Base-by-base conservation (phyloP, 2,888 invertebrate genomes). In the Pinctada fucata region DNA sequence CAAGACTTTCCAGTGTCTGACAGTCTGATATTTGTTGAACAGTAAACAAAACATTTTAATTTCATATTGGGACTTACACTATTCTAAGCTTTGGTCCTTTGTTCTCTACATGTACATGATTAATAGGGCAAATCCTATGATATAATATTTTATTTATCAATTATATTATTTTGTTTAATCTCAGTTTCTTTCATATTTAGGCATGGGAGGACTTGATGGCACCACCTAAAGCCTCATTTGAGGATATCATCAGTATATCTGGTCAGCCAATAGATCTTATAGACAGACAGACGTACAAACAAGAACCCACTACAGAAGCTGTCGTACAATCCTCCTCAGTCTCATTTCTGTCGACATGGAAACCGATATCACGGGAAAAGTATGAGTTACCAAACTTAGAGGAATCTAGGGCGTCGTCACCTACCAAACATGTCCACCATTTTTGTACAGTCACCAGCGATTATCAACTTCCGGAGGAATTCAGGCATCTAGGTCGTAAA, bases 401-500 rank as follows among this genome's bases (percentile, higher is more conserved):
- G 6, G 79, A 81, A n/a, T 75, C 63, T 0, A 75, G 71, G 58
- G 84, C 82, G 49, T 58, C 75, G 51, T 77, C 75, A 45, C 82
- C 83, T 10, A 82, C 83, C 2, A 88, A 85, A 75, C 88, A 83
- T 74, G 87, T 91, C 63, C 92, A 92, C 80, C 90, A 91, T 83
- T 92, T 92, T 83, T 92, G 92, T 83, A 88, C 87, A 5, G 86
- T 88, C 73, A 89, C 88, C 2, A 82, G 84, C 8, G 90, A 89
- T 16, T 87, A 89, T 66, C 90, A 90, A 84, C 86, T 92, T 8
- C 91, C 91, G 0, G 85, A 87, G 72, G 84, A 87, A 63, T 88
- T 90, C 72, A 81, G 84, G 70, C 87, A 90, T 72, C 81, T 88
- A 3, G 90, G 90, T 64, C 85, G 91, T 51, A 89, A 90, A 72